A percentile compares a stretch with the other conserved stretches of the same genome.
These are phyloP conservation scores for Tenthredo scrophulariae DNA, from an alignment of 2,888 invertebrate genomes.

Conservation along the genomic window DNA sequence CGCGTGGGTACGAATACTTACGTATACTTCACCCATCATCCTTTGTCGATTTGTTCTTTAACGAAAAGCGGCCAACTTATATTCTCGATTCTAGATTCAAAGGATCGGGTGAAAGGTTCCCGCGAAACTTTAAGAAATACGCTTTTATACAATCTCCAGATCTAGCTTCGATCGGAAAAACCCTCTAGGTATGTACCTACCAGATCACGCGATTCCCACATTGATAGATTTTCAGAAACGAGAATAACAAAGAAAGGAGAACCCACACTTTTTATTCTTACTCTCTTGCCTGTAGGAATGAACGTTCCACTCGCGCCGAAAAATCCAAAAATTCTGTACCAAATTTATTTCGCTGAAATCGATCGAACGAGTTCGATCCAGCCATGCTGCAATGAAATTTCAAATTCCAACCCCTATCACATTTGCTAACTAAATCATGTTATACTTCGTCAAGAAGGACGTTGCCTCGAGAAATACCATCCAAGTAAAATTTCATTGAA, in stretches of 20 bases:
- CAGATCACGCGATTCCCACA: background rate
- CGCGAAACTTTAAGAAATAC: background rate
- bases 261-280: background rate
- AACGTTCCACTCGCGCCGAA: background rate
- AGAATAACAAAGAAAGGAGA: background rate
- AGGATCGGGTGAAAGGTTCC: slow-evolving; percentile 22
- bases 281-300: background rate
- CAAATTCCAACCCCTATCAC: background rate
- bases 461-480: background rate
- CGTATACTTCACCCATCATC: slow-evolving; percentile 36
- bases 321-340: background rate
- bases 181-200: background rate
- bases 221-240: background rate
- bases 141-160: background rate
- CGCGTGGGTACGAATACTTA: background rate
- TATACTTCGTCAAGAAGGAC: background rate
- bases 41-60: slow-evolving; percentile 47
- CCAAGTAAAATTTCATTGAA: background rate
- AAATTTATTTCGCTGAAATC: background rate
- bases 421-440: background rate
- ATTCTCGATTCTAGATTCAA: slow-evolving; percentile 12
- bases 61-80: slow-evolving; percentile 23
- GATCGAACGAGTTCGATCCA: background rate
- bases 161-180: background rate
- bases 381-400: background rate